A percentile compares a stretch with the other conserved stretches of the same genome.
phyloP scores from a whole-genome alignment of 1,140 invertebrate species.

The Cotesia glomerata region DNA sequence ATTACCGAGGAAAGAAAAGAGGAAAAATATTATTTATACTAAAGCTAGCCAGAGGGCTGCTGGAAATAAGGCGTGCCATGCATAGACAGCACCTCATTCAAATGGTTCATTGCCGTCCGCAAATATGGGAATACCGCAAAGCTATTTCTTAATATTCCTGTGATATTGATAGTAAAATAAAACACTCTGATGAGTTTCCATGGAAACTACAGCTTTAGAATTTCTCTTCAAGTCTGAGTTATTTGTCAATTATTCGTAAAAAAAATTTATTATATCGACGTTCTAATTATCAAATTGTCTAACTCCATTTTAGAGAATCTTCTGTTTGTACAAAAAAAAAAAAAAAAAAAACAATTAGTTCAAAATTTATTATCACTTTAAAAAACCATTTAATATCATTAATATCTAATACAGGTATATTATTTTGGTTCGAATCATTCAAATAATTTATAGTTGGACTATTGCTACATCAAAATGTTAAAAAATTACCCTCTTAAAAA shows the following conservation, averaged over 20 bases:
- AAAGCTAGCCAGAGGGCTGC: conserved; percentile 1
- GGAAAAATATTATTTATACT: conserved; percentile 35
- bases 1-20: conserved; percentile 15
- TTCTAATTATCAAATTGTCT: conserved; percentile 1
- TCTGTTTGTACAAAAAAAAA: too few species aligned
- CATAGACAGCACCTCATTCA: conserved; percentile 37
- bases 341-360: too few species aligned
- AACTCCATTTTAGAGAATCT: too few species aligned
- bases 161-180: conserved; percentile 20
- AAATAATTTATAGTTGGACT: too few species aligned
- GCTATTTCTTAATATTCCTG: conserved; percentile 35
- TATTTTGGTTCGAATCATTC: too few species aligned
- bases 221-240: not conserved
- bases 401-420: too few species aligned
- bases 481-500: too few species aligned
- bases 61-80: conserved; percentile 28
- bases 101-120: conserved; percentile 33
- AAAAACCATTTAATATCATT: too few species aligned
- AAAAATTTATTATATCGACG: conserved; percentile 1
- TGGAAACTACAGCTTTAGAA: conserved; percentile 11
- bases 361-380: too few species aligned
- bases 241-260: not conserved
- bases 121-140: conserved; percentile 33
- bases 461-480: too few species aligned
- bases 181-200: conserved; percentile 16